A percentile compares a stretch with the other conserved stretches of the same genome.
These are phyloP conservation scores for Himalopsyche kuldschensis DNA, from an alignment of 2,888 invertebrate species.

Conservation along the genomic window DNA sequence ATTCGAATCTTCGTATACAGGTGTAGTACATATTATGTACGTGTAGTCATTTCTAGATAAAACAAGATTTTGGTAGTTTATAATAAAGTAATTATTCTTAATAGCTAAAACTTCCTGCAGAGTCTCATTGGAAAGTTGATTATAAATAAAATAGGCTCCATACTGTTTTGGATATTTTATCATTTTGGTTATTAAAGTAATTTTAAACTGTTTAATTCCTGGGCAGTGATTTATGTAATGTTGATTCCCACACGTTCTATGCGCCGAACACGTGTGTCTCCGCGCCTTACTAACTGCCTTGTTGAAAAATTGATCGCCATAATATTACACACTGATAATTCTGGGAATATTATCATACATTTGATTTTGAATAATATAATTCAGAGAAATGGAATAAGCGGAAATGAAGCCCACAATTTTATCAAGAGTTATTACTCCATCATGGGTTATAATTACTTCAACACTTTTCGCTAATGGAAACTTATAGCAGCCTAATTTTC, in stretches of 20 bases:
- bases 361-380: background rate
- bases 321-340: conserved; percentile 22
- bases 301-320: conserved; percentile 35
- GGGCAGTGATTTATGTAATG: background rate
- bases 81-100: no score
- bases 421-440: background rate
- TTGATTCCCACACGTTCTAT: background rate
- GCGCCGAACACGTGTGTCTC: conserved; percentile 5
- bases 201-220: background rate
- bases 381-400: background rate
- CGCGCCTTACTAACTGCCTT: conserved; percentile 23
- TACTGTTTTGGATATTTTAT: background rate
- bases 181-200: background rate
- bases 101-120: no score
- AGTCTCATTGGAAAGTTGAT: background rate
- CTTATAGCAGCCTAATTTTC: background rate
- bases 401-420: background rate
- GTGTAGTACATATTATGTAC: no score
- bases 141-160: background rate
- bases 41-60: no score
- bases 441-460: background rate
- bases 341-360: conserved; percentile 22
- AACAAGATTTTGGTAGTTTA: no score
- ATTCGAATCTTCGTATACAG: no score
- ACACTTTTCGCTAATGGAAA: background rate